Percentiles rank a stretch among this genome's conserved stretches.
These are phyloP conservation scores for Drosophila sturtevanti DNA, from an alignment of 1,140 invertebrate species.

Conservation along the genomic window DNA sequence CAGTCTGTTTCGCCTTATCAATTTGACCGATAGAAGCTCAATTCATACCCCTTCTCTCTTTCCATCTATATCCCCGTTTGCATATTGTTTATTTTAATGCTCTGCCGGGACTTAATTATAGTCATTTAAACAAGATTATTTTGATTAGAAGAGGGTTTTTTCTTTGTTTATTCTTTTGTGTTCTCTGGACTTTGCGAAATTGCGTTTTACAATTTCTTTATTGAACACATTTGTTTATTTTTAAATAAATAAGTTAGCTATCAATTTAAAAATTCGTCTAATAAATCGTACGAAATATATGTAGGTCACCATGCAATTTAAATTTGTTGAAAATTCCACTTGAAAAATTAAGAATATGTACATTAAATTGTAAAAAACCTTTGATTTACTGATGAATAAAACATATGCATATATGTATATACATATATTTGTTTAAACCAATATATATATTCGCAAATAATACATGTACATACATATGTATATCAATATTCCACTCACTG, in stretches of 20 bases:
- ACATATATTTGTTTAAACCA: too few relatives aligned
- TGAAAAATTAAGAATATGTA: too few relatives aligned
- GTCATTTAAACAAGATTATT: constrained; percentile 10
- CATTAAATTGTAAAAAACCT: too few relatives aligned
- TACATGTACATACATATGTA: too few relatives aligned
- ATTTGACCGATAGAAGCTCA: constrained; percentile 50
- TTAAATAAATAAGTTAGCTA: background rate
- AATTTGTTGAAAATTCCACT: too few relatives aligned
- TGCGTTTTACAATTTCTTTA: constrained; percentile 29
- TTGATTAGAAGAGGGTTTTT: constrained; percentile 25
- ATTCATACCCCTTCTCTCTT: constrained; percentile 13
- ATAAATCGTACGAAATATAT: too few relatives aligned
- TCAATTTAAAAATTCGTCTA: too few relatives aligned
- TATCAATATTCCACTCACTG: too few relatives aligned
- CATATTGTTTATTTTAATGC: constrained; percentile 32
- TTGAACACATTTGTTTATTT: background rate
- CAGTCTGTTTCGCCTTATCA: constrained; percentile 54
- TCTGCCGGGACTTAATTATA: background rate
- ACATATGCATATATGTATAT: too few relatives aligned
- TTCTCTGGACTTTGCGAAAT: constrained; percentile 19
- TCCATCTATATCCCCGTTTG: constrained; percentile 13
- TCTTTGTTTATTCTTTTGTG: constrained; percentile 30
- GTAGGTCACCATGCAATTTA: too few relatives aligned
- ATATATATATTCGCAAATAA: too few relatives aligned
- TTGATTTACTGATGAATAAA: too few relatives aligned